Evolutionary conservation across 2,113 vertebrate species (phyloP).

Genomic region (Micromys minutus): DNA sequence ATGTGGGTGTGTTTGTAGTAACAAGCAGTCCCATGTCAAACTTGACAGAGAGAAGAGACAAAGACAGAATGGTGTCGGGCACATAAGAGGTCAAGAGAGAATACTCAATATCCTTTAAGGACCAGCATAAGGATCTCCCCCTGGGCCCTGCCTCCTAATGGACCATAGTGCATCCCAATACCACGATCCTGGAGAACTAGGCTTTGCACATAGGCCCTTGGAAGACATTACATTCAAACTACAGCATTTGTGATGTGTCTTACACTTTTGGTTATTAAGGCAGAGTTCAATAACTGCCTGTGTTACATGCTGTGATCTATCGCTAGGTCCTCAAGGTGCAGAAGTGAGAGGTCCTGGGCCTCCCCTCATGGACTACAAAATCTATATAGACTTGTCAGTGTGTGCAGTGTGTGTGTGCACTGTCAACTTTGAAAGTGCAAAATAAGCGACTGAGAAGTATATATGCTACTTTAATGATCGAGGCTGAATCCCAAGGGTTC

Average conservation of each 20-base stretch:
- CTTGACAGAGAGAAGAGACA: background rate
- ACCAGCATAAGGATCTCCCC: background rate
- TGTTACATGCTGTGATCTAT: background rate
- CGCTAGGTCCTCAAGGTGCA: background rate
- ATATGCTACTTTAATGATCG: background rate
- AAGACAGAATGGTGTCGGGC: background rate
- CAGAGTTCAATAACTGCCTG: background rate
- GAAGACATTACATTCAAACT: background rate
- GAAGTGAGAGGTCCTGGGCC: background rate
- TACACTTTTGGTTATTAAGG: background rate
- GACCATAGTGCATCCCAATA: background rate
- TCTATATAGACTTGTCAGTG: rapidly evolving
- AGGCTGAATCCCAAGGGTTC: background rate
- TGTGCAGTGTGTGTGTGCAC: too few relatives aligned
- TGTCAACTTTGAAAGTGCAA: background rate
- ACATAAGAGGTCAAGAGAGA: background rate
- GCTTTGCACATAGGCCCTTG: background rate
- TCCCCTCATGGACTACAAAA: rapidly evolving
- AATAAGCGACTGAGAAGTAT: background rate
- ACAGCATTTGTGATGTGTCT: background rate
- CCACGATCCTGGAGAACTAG: background rate
- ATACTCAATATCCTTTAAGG: background rate
- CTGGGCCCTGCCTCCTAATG: background rate
- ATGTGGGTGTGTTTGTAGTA: background rate
- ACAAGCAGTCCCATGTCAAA: background rate